Conservation (phyloP, 2,888 invertebrate species). For the Drosophila mettleri region DNA sequence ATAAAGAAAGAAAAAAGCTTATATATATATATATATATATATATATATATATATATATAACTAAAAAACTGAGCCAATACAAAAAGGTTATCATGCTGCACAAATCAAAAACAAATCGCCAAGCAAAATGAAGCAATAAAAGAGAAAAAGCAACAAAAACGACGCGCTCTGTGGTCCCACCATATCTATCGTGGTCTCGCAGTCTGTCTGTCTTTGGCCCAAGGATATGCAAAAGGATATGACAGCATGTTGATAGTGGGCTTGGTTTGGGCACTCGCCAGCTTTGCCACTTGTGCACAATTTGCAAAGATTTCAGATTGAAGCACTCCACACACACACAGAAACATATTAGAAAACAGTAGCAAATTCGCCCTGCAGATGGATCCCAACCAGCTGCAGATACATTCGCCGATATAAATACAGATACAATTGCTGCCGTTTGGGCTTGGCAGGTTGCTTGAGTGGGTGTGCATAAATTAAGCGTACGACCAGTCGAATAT, state of each 20-base stretch:
- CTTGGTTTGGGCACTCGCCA: constrained; percentile 45
- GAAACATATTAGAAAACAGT: constrained; percentile 53
- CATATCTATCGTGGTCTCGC: not conserved
- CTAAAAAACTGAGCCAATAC: constrained; percentile 42
- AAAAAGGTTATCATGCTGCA: constrained; percentile 75
- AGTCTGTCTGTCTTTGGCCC: constrained; percentile 44
- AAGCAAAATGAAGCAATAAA: constrained; percentile 75
- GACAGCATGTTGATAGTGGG: constrained; percentile 75
- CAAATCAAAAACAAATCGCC: constrained; percentile 77
- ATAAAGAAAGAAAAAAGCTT: constrained; percentile 30
- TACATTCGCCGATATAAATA: constrained; percentile 11
- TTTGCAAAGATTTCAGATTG: constrained; percentile 52
- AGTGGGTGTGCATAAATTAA: constrained; percentile 66
- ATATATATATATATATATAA: constrained; percentile 26
- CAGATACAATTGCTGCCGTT: constrained; percentile 11
- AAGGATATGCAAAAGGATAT: constrained; percentile 76
- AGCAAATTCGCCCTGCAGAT: constrained; percentile 46
- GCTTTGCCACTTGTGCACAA: constrained; percentile 59
- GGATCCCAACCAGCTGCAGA: constrained; percentile 32
- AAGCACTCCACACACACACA: constrained; percentile 7
- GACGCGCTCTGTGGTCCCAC: constrained; percentile 45
- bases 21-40: constrained; percentile 28
- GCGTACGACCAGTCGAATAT: constrained; percentile 22
- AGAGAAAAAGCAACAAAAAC: constrained; percentile 44
- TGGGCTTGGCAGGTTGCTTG: constrained; percentile 30